Conservation (phyloP, 2,888 invertebrate species). For the Cephus spinipes region DNA sequence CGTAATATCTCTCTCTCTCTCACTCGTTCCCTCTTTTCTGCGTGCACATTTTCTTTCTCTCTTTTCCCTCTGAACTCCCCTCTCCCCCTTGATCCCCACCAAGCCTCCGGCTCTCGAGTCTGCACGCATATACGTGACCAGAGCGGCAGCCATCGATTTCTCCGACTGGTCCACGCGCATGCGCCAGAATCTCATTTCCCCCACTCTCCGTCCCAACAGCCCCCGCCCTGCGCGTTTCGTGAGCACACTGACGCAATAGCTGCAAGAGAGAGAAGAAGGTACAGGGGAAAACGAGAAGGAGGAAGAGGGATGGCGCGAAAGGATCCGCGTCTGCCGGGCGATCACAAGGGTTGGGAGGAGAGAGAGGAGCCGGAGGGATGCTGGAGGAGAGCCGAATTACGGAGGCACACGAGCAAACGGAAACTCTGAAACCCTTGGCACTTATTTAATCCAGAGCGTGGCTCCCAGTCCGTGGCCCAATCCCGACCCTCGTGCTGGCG, state of each 20-base stretch:
- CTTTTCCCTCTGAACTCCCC: not conserved
- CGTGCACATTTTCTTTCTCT: not conserved
- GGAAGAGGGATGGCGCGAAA: not conserved
- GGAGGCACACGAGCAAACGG: constrained; percentile 8
- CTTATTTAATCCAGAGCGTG: constrained; percentile 39
- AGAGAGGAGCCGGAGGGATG: not conserved
- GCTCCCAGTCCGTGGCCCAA: not conserved
- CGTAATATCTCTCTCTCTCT: not conserved
- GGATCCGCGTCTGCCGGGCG: not conserved
- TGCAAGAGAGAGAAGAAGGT: not conserved
- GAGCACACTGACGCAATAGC: not conserved
- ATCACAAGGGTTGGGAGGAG: not conserved
- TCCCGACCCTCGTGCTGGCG: constrained; percentile 25
- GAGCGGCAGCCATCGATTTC: constrained; percentile 56
- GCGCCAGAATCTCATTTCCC: constrained; percentile 32
- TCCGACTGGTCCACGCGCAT: constrained; percentile 37
- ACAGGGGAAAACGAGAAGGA: not conserved
- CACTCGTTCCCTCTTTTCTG: not conserved
- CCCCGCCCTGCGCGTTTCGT: not conserved
- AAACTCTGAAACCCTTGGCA: constrained; percentile 31
- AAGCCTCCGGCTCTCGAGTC: not conserved
- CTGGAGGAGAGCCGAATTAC: not conserved
- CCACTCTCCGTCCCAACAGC: not conserved
- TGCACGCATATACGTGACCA: not conserved
- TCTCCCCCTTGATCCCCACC: not conserved